phyloP scores from a whole-genome alignment of 2,797 vertebrate genomes.

The Falco concolor region DNA sequence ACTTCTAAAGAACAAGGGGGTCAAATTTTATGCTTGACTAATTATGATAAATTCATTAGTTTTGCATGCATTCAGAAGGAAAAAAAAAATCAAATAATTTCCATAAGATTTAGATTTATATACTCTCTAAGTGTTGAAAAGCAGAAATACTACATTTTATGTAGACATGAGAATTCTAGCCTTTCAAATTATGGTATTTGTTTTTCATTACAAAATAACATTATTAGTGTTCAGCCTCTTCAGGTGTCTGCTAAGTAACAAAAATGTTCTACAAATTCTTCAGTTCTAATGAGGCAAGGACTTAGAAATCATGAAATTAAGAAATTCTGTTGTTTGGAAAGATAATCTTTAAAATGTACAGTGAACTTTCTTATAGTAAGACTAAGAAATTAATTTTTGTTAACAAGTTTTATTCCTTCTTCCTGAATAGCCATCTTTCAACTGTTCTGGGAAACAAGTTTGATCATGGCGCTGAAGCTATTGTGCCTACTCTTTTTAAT shows the following conservation, averaged over 20 bases:
- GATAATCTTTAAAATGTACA: background rate
- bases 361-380: background rate
- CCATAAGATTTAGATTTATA: background rate
- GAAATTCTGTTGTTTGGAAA: background rate
- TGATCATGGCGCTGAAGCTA: slow-evolving; percentile 95
- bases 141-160: background rate
- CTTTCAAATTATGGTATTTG: background rate
- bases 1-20: background rate
- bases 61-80: background rate
- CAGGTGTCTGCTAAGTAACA: background rate
- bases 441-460: slow-evolving; percentile 93
- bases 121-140: background rate
- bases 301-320: background rate
- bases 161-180: background rate
- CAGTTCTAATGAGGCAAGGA: background rate
- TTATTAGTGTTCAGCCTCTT: background rate
- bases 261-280: background rate
- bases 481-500: slow-evolving; percentile 95
- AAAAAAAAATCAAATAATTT: background rate
- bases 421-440: slow-evolving; percentile 81
- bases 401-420: background rate
- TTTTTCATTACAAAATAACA: background rate
- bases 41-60: background rate
- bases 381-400: background rate
- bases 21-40: background rate